Percentiles rank a stretch among this genome's conserved stretches.
Conservation (phyloP, 2,888 invertebrate genomes). For the Dicranocentrus wangi region DNA sequence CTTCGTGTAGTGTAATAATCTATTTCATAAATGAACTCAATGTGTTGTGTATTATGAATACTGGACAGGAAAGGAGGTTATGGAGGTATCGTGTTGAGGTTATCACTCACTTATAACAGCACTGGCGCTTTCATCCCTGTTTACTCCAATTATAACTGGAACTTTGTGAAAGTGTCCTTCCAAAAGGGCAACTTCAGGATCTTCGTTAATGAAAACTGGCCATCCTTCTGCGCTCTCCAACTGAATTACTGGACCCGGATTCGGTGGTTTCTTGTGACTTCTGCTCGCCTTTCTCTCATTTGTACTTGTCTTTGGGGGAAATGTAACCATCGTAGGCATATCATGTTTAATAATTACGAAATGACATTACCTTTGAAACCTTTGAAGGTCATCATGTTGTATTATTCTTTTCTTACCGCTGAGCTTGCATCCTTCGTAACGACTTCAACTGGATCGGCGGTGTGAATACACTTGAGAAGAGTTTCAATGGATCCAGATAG, state of each 20-base stretch:
- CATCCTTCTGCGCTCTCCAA: slow-evolving; percentile 48
- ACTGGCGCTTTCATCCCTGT: slow-evolving; percentile 67
- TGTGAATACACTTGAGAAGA: slow-evolving; percentile 65
- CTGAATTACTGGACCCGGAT: slow-evolving; percentile 70
- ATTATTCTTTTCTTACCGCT: slow-evolving; percentile 37
- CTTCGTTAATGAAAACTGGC: slow-evolving; percentile 64
- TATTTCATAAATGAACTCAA: background rate
- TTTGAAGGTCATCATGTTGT: background rate
- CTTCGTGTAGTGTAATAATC: background rate
- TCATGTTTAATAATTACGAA: no score
- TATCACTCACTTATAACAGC: slow-evolving; percentile 63
- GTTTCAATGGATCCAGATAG: slow-evolving; percentile 64
- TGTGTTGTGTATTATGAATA: no score
- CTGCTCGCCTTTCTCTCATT: slow-evolving; percentile 62
- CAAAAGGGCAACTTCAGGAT: slow-evolving; percentile 57
- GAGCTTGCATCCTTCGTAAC: slow-evolving; percentile 64
- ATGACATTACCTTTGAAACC: no score
- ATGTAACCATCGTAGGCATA: no score
- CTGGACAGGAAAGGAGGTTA: no score
- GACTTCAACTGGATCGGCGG: slow-evolving; percentile 65
- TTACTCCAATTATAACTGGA: slow-evolving; percentile 67
- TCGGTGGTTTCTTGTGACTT: slow-evolving; percentile 69
- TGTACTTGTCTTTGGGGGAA: slow-evolving; percentile 58
- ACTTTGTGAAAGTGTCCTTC: slow-evolving; percentile 67
- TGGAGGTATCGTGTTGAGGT: background rate